These are phyloP conservation scores for Creontiades dilutus DNA, from an alignment of 2,888 invertebrate species.

Conservation along the genomic window DNA sequence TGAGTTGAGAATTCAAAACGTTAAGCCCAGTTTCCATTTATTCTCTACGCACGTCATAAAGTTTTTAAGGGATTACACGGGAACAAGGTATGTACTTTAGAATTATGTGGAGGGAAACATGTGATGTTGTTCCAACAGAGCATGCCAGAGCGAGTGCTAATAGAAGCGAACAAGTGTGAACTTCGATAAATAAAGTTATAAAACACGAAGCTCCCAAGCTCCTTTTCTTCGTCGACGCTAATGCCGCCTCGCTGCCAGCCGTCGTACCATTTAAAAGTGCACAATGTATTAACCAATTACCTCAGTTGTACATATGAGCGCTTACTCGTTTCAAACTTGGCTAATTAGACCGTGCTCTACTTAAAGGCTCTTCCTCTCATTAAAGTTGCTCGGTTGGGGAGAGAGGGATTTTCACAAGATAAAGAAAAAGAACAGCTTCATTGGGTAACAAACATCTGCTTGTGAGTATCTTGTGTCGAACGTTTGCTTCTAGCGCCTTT, in stretches of 20 bases:
- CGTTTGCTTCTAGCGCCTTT: too few species aligned
- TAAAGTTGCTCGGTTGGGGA: not conserved
- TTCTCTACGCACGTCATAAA: not conserved
- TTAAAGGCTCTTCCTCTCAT: not conserved
- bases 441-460: not conserved
- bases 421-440: too few species aligned
- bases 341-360: slow-evolving; percentile 19
- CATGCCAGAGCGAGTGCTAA: slow-evolving; percentile 14
- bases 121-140: not conserved
- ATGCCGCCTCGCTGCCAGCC: not conserved
- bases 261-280: slow-evolving; percentile 18
- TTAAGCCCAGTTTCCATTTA: not conserved
- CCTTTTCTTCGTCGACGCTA: not conserved
- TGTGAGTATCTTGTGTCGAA: not conserved
- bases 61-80: not conserved
- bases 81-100: not conserved
- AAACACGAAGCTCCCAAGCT: slow-evolving; percentile 18
- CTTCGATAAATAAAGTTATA: slow-evolving; percentile 39
- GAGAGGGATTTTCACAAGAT: not conserved
- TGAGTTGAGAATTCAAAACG: not conserved
- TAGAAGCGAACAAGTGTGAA: slow-evolving; percentile 29
- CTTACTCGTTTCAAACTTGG: slow-evolving; percentile 14
- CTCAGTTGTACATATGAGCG: slow-evolving; percentile 10
- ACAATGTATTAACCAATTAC: slow-evolving; percentile 36
- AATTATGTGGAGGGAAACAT: not conserved